phyloP scores from a whole-genome alignment of 1,140 invertebrate species.

The Musca domestica region DNA sequence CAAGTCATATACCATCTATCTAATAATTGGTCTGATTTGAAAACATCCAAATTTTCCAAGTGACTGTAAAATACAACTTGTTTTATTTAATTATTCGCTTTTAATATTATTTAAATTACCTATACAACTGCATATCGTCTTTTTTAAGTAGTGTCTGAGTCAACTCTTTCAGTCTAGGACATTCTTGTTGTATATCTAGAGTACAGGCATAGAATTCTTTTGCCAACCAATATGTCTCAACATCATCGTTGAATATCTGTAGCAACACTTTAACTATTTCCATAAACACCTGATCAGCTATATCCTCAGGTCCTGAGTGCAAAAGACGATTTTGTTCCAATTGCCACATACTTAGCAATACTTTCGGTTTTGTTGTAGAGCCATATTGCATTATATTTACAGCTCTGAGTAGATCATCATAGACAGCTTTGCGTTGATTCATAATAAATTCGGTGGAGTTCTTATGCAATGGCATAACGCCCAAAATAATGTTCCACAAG shows the following conservation, averaged over 20 bases:
- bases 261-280: constrained; percentile 69
- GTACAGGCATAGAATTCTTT: constrained; percentile 70
- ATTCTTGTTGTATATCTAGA: constrained; percentile 63
- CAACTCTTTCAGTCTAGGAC: constrained; percentile 64
- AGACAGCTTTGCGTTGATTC: constrained; percentile 70
- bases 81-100: not conserved
- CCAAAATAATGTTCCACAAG: constrained; percentile 83
- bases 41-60: constrained; percentile 58
- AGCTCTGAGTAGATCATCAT: constrained; percentile 70
- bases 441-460: constrained; percentile 73
- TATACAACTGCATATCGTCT: constrained; percentile 68
- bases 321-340: constrained; percentile 66
- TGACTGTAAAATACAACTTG: constrained; percentile 54
- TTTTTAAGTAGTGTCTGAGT: constrained; percentile 67
- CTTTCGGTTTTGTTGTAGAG: constrained; percentile 59
- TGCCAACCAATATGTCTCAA: constrained; percentile 77
- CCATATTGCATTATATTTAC: constrained; percentile 64
- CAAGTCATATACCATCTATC: constrained; percentile 76
- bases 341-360: constrained; percentile 75
- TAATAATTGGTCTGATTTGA: constrained; percentile 61
- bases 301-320: constrained; percentile 34
- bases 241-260: constrained; percentile 68
- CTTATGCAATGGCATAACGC: constrained; percentile 63
- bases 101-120: constrained; percentile 43
- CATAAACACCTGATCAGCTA: constrained; percentile 59